These are phyloP conservation scores for Frankliniella fusca DNA, from an alignment of 2,888 invertebrate genomes.

Conservation along the genomic window DNA sequence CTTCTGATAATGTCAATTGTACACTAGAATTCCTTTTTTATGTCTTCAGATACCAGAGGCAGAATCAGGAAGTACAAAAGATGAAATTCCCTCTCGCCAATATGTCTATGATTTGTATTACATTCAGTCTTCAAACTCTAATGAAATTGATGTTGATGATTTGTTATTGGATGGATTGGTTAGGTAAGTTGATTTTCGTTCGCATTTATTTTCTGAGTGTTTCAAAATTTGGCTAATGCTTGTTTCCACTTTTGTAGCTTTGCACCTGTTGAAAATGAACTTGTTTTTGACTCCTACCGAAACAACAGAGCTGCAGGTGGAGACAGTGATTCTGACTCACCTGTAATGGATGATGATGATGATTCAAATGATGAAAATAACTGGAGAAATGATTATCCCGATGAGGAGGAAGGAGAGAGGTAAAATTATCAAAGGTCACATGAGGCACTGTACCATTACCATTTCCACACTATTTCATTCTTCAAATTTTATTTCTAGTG, in stretches of 20 bases:
- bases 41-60: background rate
- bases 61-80: background rate
- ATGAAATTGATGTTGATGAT: conserved; percentile 20
- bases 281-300: conserved; percentile 45
- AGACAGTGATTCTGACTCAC: conserved; percentile 35
- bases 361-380: conserved; percentile 46
- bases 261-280: conserved; percentile 45
- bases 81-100: background rate
- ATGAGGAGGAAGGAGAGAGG: conserved; percentile 41
- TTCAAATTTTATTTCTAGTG: background rate
- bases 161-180: conserved; percentile 3
- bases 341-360: conserved; percentile 42
- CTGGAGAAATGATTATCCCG: conserved; percentile 46
- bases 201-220: background rate
- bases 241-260: background rate
- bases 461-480: background rate
- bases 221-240: background rate
- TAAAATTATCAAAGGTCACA: conserved; percentile 18
- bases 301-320: conserved; percentile 35
- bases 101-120: conserved; percentile 5
- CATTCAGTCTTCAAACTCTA: background rate
- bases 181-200: background rate
- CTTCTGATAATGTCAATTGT: background rate
- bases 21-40: background rate
- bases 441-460: background rate